Percentiles rank a stretch among this genome's conserved stretches.
phyloP scores from a whole-genome alignment of 2,797 vertebrate species.

The Anomalospiza imberbis region DNA sequence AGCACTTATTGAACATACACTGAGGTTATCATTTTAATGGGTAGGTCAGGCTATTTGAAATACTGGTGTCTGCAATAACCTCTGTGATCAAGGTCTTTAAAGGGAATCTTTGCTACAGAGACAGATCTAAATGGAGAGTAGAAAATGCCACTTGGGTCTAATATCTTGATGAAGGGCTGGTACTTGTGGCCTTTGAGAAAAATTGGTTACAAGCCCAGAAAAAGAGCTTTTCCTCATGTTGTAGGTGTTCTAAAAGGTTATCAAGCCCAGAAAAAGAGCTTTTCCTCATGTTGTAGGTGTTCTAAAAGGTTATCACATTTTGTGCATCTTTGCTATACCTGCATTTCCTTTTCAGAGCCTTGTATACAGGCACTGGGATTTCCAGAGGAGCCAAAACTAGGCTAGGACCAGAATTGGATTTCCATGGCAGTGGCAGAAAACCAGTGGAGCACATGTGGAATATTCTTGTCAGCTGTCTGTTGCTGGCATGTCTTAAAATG shows the following conservation, averaged over 20 bases:
- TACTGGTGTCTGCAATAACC: background rate
- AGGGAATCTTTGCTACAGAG: background rate
- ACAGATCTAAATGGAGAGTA: background rate
- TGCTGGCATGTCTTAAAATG: background rate
- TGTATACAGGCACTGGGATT: background rate
- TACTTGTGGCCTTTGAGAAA: background rate
- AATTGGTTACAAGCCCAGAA: background rate
- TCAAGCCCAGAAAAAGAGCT: background rate
- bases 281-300: background rate
- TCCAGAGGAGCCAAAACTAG: background rate
- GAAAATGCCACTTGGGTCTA: background rate
- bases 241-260: background rate
- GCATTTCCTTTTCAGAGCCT: background rate
- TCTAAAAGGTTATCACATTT: background rate
- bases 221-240: background rate
- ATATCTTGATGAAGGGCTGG: background rate
- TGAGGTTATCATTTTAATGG: background rate
- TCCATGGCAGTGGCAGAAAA: background rate
- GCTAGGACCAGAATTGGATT: background rate
- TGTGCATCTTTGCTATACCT: background rate
- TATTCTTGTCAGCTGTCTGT: background rate
- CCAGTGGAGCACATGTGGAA: background rate
- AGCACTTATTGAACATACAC: background rate
- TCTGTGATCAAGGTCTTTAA: background rate
- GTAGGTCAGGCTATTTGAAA: background rate